phyloP scores from a whole-genome alignment of 2,113 vertebrate genomes.

The Polypterus senegalus region DNA sequence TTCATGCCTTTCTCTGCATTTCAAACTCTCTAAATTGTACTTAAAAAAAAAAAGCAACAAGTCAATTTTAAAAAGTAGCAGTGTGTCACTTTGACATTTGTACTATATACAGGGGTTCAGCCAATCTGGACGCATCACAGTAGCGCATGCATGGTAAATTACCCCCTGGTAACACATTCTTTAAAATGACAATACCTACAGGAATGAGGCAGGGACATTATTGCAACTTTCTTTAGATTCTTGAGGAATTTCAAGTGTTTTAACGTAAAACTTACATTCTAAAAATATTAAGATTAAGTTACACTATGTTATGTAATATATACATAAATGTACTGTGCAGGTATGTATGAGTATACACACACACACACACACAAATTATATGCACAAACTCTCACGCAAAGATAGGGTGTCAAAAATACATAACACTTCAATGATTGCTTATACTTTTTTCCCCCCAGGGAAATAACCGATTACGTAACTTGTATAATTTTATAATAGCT shows the following conservation, averaged over 20 bases:
- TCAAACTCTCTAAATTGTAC: constrained; percentile 33
- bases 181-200: constrained; percentile 10
- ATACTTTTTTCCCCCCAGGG: neutral
- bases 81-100: constrained; percentile 6
- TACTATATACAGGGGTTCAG: constrained; percentile 24
- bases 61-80: constrained; percentile 5
- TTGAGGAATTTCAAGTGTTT: constrained; percentile 11
- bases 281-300: constrained; percentile 6
- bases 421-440: neutral
- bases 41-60: constrained; percentile 24
- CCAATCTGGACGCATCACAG: constrained; percentile 24
- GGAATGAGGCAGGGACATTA: constrained; percentile 21
- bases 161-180: constrained; percentile 21
- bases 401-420: neutral
- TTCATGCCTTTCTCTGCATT: constrained; percentile 18
- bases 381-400: neutral
- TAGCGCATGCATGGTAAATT: constrained; percentile 39
- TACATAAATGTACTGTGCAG: constrained; percentile 10
- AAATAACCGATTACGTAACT: constrained; percentile 2
- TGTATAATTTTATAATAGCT: constrained; percentile 1
- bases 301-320: constrained; percentile 3
- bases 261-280: constrained; percentile 20
- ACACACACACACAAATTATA: constrained; percentile 5
- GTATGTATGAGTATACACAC: constrained; percentile 5
- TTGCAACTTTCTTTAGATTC: constrained; percentile 22